A percentile compares a stretch with the other conserved stretches of the same genome.
These are phyloP conservation scores for Xenus cinereus DNA, from an alignment of 2,113 vertebrate species.

Conservation along the genomic window DNA sequence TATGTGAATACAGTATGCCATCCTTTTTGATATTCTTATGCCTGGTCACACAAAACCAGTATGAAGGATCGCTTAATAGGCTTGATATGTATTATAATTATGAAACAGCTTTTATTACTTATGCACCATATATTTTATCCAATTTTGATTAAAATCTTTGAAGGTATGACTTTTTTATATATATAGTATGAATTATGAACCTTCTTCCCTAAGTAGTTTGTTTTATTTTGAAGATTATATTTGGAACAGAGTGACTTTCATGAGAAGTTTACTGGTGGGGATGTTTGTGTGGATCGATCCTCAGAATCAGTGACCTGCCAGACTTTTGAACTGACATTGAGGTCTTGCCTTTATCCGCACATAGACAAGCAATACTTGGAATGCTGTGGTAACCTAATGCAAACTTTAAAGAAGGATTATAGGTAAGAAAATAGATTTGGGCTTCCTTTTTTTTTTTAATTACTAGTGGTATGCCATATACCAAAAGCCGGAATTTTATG, in stretches of 20 bases:
- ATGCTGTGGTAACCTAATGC: conserved; percentile 97
- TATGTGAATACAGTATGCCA: not conserved
- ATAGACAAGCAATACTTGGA: conserved; percentile 92
- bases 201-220: not conserved
- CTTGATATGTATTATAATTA: not conserved
- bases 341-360: conserved; percentile 95
- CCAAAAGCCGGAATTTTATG: not conserved
- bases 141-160: not conserved
- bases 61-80: not conserved
- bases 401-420: conserved; percentile 93
- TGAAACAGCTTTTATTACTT: not conserved
- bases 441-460: not conserved
- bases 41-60: not conserved
- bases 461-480: not conserved
- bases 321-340: conserved; percentile 92
- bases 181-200: not conserved
- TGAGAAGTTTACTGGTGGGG: conserved; percentile 86
- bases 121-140: not conserved
- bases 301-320: conserved; percentile 96
- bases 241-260: conserved; percentile 95
- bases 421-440: conserved; percentile 72
- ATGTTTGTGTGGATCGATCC: conserved; percentile 89
- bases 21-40: not conserved
- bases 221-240: conserved; percentile 82
- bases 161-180: not conserved